These are phyloP conservation scores for Kryptolebias marmoratus DNA, from an alignment of 2,113 vertebrate species.

Conservation along the genomic window DNA sequence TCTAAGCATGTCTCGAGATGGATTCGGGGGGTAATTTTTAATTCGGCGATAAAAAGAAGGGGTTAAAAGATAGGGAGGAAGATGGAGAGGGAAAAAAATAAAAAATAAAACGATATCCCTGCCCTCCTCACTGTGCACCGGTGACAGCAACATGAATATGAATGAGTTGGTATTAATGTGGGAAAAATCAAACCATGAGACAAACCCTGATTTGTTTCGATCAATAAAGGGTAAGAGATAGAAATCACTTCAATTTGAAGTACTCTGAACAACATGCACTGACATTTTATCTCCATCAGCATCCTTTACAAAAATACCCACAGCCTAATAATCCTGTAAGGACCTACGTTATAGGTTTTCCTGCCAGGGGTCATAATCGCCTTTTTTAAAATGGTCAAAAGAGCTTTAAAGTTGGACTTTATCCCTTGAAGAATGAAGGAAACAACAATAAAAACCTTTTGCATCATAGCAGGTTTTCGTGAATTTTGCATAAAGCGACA, in stretches of 20 bases:
- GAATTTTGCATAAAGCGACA: slow-evolving; percentile 75
- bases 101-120: slow-evolving; percentile 16
- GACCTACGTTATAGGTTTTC: slow-evolving; percentile 46
- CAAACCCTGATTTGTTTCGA: slow-evolving; percentile 72
- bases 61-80: slow-evolving; percentile 15
- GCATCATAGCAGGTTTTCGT: slow-evolving; percentile 41
- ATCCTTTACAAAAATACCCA: slow-evolving; percentile 50
- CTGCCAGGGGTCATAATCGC: slow-evolving; percentile 37
- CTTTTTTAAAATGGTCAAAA: slow-evolving; percentile 58
- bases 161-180: slow-evolving; percentile 61
- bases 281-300: slow-evolving; percentile 69
- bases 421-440: slow-evolving; percentile 52
- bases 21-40: slow-evolving; percentile 63
- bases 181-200: slow-evolving; percentile 56
- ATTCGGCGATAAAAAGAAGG: slow-evolving; percentile 41
- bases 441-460: slow-evolving; percentile 56
- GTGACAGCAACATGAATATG: slow-evolving; percentile 57
- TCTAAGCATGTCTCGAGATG: slow-evolving; percentile 70
- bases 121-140: slow-evolving; percentile 30
- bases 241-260: slow-evolving; percentile 88
- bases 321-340: slow-evolving; percentile 38
- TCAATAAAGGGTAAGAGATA: slow-evolving; percentile 72
- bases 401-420: slow-evolving; percentile 66
- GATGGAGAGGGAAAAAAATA: neutral
- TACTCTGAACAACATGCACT: slow-evolving; percentile 80